Percentiles rank a stretch among this genome's conserved stretches.
phyloP scores from a whole-genome alignment of 2,113 vertebrate genomes.

The Petroica traversi region DNA sequence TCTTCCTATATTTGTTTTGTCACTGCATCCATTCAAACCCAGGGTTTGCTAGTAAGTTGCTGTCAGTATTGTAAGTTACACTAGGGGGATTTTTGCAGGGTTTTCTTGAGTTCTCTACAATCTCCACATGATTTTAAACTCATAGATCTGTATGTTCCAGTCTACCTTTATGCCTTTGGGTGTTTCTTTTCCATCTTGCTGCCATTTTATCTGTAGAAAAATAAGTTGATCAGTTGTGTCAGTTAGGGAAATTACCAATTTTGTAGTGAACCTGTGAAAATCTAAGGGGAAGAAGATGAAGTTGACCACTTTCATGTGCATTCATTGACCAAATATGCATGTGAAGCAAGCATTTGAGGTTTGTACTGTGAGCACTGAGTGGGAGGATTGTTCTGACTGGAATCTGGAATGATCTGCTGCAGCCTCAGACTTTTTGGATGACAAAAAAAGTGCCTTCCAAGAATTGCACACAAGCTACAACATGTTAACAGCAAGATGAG shows the following conservation, averaged over 20 bases:
- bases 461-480: background rate
- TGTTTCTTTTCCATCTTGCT: background rate
- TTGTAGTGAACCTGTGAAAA: background rate
- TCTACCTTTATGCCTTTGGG: background rate
- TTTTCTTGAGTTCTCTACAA: background rate
- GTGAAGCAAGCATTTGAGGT: background rate
- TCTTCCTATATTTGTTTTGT: background rate
- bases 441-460: background rate
- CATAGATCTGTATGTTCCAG: background rate
- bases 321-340: background rate
- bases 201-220: background rate
- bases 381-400: background rate
- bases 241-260: background rate
- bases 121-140: background rate
- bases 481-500: background rate
- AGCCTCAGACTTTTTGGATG: background rate
- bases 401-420: background rate
- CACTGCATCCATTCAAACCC: background rate
- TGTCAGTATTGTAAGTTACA: accelerated
- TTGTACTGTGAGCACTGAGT: background rate
- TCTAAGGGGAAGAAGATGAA: background rate
- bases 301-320: background rate
- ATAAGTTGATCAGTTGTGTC: background rate
- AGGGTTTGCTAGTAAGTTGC: background rate
- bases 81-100: background rate